phyloP scores from a whole-genome alignment of 64 coral and sea anemone species.

The Hydrozoanthus tunicans region DNA sequence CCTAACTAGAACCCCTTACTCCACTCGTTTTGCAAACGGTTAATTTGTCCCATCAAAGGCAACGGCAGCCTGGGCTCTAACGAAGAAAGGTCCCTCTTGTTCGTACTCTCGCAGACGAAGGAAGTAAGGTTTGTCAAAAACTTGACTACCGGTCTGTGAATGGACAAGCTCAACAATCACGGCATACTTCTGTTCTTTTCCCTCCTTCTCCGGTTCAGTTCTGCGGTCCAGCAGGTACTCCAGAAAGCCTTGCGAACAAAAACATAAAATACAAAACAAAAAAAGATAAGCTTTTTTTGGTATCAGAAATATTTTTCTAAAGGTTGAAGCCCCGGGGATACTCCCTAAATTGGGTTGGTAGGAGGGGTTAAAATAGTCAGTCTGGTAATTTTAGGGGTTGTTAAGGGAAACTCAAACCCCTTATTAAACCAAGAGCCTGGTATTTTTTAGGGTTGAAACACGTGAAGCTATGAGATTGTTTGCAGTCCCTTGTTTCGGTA shows the following conservation, averaged over 20 bases:
- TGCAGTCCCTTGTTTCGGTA: no score
- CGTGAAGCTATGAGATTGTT: no score
- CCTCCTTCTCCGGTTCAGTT: constrained; percentile 85
- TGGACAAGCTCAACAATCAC: constrained; percentile 78
- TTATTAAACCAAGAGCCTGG: no score
- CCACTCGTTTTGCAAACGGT: background rate
- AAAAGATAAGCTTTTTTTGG: no score
- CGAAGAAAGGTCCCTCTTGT: constrained; percentile 95
- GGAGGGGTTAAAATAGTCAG: no score
- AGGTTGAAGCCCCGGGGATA: no score
- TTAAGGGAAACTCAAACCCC: no score
- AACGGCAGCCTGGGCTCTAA: constrained; percentile 75
- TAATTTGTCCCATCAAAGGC: constrained; percentile 87
- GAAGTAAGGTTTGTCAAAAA: constrained; percentile 85
- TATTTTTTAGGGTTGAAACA: no score
- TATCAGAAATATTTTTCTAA: no score
- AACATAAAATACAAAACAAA: background rate
- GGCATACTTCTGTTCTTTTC: constrained; percentile 89
- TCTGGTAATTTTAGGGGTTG: no score
- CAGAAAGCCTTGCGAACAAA: constrained; percentile 73
- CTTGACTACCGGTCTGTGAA: constrained; percentile 58
- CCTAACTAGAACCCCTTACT: no score
- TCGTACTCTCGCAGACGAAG: constrained; percentile 86
- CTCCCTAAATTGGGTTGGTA: no score
- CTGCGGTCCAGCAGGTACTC: constrained; percentile 92